Percentiles rank a stretch among this genome's conserved stretches.
Conservation (phyloP, 2,797 vertebrate genomes). For the Enteromius fasciolatus region DNA sequence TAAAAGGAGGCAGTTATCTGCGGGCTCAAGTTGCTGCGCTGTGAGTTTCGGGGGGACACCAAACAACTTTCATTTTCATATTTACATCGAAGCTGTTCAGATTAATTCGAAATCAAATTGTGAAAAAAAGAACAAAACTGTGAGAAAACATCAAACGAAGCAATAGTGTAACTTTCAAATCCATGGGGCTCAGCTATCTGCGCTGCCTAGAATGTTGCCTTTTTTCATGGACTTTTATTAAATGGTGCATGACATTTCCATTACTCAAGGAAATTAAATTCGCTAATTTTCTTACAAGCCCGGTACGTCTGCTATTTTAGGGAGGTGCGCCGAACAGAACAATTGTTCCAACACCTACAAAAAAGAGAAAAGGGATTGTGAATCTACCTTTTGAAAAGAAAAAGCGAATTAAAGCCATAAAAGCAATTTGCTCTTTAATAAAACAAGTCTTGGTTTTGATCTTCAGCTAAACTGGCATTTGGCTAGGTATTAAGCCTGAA, state of each 20-base stretch:
- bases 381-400: conserved; percentile 68
- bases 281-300: conserved; percentile 86
- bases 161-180: conserved; percentile 81
- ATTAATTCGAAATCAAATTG: conserved; percentile 84
- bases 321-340: conserved; percentile 78
- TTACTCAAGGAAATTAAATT: conserved; percentile 89
- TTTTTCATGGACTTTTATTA: conserved; percentile 86
- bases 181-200: conserved; percentile 78
- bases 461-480: conserved; percentile 60
- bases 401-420: conserved; percentile 69
- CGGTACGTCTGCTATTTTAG: conserved; percentile 82
- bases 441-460: conserved; percentile 66
- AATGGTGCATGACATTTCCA: conserved; percentile 90
- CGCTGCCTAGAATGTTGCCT: conserved; percentile 71
- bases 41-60: conserved; percentile 74
- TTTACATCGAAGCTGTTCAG: conserved; percentile 82
- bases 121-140: conserved; percentile 81
- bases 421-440: conserved; percentile 74
- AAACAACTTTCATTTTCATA: conserved; percentile 84
- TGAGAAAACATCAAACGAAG: conserved; percentile 82
- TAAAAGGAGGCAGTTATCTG: conserved; percentile 85
- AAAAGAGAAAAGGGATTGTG: conserved; percentile 71
- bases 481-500: conserved; percentile 60
- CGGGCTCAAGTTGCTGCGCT: conserved; percentile 76
- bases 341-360: conserved; percentile 82